Conservation (phyloP, 2,797 vertebrate species). For the Cuniculus paca region DNA sequence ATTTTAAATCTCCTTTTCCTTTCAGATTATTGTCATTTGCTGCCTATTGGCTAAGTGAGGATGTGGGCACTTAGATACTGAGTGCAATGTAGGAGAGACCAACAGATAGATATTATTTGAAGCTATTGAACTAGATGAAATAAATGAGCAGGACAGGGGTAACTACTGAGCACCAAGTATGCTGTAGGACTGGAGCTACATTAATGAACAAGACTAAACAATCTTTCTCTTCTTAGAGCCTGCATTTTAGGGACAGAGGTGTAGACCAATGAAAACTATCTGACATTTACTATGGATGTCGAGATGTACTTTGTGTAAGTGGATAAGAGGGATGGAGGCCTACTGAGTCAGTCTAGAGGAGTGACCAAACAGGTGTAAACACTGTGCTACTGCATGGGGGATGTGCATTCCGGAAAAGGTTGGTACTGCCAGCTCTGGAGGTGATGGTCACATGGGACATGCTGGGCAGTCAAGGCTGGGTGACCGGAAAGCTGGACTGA, state of each 20-base stretch:
- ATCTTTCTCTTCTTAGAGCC: neutral
- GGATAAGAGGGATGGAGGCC: neutral
- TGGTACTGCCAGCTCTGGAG: neutral
- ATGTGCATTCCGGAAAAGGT: neutral
- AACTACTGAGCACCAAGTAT: neutral
- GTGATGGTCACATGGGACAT: neutral
- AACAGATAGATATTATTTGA: neutral
- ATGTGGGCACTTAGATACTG: neutral
- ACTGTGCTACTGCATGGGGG: accelerated
- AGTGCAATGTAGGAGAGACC: neutral
- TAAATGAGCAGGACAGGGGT: neutral
- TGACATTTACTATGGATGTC: neutral
- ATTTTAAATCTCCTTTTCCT: neutral
- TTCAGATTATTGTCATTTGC: neutral
- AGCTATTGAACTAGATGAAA: neutral
- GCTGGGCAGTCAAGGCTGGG: too few relatives aligned
- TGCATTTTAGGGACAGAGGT: neutral
- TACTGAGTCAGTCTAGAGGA: neutral
- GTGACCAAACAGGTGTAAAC: neutral
- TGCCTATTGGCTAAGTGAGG: neutral
- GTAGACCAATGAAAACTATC: neutral
- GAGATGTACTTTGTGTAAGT: neutral
- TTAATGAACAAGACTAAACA: neutral
- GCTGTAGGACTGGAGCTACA: neutral
- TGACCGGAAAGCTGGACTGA: neutral